Evolutionary conservation across 2,888 invertebrate genomes (phyloP), one percentile per base, ranked within the genome.

Genomic region (Eupithecia dodoneata): DNA sequence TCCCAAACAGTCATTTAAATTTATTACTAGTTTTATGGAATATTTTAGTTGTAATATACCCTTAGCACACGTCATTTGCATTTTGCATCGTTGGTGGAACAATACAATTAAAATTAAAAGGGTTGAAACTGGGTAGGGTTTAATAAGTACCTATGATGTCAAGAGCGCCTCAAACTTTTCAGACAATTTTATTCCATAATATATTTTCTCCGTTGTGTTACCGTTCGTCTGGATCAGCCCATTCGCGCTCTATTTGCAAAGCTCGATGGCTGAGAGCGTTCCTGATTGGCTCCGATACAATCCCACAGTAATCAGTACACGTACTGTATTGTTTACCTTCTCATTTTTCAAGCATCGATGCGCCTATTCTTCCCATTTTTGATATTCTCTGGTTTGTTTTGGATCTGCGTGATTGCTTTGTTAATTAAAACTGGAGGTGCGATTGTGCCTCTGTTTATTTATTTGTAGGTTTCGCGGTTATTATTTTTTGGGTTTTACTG

Each of bases 261-360:
- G 84, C 82, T 87, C 84, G 84, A 84, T 86, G 81, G 83, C 85
- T 80, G 86, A 86, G 86, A 88, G 87, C 83, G 84, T 79, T 77
- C 75, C 81, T 85, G 90, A 90, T 91, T 90, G 90, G 89, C 86
- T 89, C 83, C 84, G 81, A 80, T 84, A 86, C 90, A 84, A 87
- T 89, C 84, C 86, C 82, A 76, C 80, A 71, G 85, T 89, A 90
- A 90, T 90, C 89, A 90, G 84, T 81, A 82, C 82, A 80, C 78
- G 80, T 79, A 75, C 79, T 71, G 81, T 81, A 87, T 89, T 90
- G 90, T 90, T 88, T 86, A 84, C 77, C 73, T 81, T 87, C 84
- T 86, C 84, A 83, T 81, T 81, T 83, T 71, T 76, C 77, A 79
- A 78, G 79, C 81, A 76, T 80, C 82, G 79, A 74, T 76, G 69